These are phyloP conservation scores for Pegoplata infirma DNA, from an alignment of 2,888 invertebrate species.

Conservation along the genomic window DNA sequence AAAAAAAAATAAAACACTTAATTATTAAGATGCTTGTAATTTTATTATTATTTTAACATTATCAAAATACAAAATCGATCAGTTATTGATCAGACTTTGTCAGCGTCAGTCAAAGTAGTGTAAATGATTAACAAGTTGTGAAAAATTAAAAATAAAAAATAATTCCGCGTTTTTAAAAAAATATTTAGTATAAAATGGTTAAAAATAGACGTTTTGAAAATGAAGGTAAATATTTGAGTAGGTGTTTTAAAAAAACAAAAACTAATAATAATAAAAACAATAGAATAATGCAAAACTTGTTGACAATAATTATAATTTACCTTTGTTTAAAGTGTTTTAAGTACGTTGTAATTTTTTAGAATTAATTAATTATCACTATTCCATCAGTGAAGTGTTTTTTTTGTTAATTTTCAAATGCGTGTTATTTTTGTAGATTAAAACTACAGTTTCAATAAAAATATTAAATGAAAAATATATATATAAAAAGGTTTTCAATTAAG, in stretches of 20 bases:
- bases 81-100: conserved; percentile 70
- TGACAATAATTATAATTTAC: neutral
- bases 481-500: too few species aligned
- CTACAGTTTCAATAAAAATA: too few species aligned
- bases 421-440: neutral
- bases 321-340: neutral
- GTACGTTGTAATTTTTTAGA: neutral
- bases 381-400: neutral
- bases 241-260: conserved; percentile 1
- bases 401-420: neutral
- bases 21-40: conserved; percentile 41
- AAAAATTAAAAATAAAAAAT: conserved; percentile 13
- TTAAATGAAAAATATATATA: too few species aligned
- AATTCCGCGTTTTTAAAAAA: neutral
- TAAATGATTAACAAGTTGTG: neutral
- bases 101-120: conserved; percentile 32
- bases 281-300: neutral
- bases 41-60: conserved; percentile 33
- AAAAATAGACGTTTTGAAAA: conserved; percentile 75
- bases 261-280: neutral
- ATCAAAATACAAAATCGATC: conserved; percentile 63
- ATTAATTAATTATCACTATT: neutral
- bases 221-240: conserved; percentile 66
- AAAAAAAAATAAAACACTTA: conserved; percentile 49
- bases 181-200: conserved; percentile 65